A percentile compares a stretch with the other conserved stretches of the same genome.
Evolutionary conservation across 2,888 invertebrate species (phyloP).

Genomic region (Cephus pygmeus): DNA sequence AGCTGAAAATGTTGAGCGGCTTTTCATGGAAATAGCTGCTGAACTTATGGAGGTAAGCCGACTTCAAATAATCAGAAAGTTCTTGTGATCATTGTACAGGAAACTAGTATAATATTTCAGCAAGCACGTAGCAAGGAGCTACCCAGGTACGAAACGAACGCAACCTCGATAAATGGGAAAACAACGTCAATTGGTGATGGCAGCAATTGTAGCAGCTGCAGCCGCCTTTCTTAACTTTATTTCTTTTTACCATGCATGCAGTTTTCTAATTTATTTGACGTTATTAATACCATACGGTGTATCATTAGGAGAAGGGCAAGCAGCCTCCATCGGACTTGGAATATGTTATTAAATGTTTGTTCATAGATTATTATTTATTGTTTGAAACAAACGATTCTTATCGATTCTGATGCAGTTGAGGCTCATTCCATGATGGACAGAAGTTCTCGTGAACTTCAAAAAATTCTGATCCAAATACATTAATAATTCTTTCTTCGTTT

Average conservation of each 20-base stretch:
- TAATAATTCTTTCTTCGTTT: not conserved
- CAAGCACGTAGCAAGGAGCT: constrained; percentile 89
- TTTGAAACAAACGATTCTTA: not conserved
- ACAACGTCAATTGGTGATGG: constrained; percentile 77
- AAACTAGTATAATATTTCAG: constrained; percentile 64
- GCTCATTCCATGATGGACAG: not conserved
- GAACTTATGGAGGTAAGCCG: constrained; percentile 83
- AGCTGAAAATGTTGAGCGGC: constrained; percentile 95
- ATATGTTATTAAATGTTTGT: not conserved
- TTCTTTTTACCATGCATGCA: constrained; percentile 22
- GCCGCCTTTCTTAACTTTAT: constrained; percentile 60
- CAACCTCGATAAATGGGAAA: constrained; percentile 78
- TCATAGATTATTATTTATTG: not conserved
- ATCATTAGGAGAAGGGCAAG: not conserved
- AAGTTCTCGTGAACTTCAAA: not conserved
- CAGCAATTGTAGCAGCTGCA: constrained; percentile 72
- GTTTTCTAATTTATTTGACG: constrained; percentile 15
- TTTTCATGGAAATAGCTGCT: constrained; percentile 97
- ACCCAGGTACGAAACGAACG: constrained; percentile 79
- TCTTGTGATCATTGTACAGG: constrained; percentile 5
- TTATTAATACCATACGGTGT: not conserved
- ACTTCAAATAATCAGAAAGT: not conserved
- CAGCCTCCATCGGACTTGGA: not conserved
- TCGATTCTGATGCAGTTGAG: not conserved
- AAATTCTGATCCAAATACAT: not conserved